Evolutionary conservation across 2,797 vertebrate genomes (phyloP), one percentile per base, ranked within the genome.

Genomic region (Siniperca scherzeri): DNA sequence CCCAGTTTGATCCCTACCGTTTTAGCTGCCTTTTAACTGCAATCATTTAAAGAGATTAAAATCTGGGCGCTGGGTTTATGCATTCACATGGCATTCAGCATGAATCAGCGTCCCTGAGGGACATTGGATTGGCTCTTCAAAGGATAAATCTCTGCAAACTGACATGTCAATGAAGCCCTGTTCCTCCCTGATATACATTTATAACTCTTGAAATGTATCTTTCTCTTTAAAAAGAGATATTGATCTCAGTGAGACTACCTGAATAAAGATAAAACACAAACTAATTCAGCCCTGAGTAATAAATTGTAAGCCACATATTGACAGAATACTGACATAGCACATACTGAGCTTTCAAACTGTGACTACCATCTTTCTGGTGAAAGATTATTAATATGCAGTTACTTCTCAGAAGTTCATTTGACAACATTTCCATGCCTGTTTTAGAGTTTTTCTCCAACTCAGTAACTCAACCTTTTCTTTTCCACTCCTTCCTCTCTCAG

Each of bases 21-120:
- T 65, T 66, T 66, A n/a, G 27, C 65, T 70, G 55, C 78, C 79
- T 94, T 80, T 85, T 69, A 91, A 85, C 79, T 68, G 19, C 72
- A 79, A 77, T 87, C 71, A 89, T 91, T 93, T 89, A 74, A 83
- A 82, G 70, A 91, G 89, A 94, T 92, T 90, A 90, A 88, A 89
- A 91, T 90, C 78, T 78, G 60, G 25, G 80, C 1, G 16, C 73
- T 40, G 55, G 71, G 69, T 36, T 88, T 82, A 33, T 77, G 62
- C 81, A 83, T 89, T 92, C 84, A 84, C 70, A 65, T 62, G 82
- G 77, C 81, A 78, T 81, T 89, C 76, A 57, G 74, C 64, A 66
- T 88, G 78, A 88, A 80, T 83, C 87, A 74, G 75, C 16, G 17
- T 75, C 88, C 87, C 87, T 25, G 22, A 50, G 88, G 89, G 83